These are phyloP conservation scores for Chionis minor DNA, from an alignment of 2,113 vertebrate genomes.

Conservation along the genomic window DNA sequence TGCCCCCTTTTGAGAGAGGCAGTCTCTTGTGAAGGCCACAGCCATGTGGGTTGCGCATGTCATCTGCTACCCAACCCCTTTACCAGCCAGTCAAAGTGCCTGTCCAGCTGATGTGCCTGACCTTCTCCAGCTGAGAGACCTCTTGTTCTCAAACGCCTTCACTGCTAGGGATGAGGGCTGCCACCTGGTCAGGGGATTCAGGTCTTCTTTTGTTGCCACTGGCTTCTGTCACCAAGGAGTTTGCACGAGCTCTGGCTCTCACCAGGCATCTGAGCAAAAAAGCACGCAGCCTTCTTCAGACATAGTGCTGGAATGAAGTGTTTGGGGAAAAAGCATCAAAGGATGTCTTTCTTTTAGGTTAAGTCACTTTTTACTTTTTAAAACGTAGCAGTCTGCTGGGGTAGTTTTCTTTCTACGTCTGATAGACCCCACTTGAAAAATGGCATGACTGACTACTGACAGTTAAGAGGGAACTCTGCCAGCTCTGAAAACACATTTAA, in stretches of 20 bases:
- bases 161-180: neutral
- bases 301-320: neutral
- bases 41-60: neutral
- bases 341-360: neutral
- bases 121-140: neutral
- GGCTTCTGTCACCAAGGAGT: neutral
- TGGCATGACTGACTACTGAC: neutral
- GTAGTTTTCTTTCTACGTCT: neutral
- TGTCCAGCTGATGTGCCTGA: neutral
- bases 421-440: neutral
- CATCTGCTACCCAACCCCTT: neutral
- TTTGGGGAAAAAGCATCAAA: neutral
- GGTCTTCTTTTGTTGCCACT: neutral
- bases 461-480: neutral
- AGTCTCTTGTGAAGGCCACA: neutral
- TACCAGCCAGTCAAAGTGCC: neutral
- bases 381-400: neutral
- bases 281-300: neutral
- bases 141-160: neutral
- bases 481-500: neutral
- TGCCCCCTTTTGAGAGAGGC: neutral
- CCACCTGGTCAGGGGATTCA: neutral
- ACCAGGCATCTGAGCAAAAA: neutral
- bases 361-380: neutral
- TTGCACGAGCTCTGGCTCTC: neutral